Evolutionary conservation across 2,797 vertebrate species (phyloP).

Genomic region (Hemibagrus guttatus): DNA sequence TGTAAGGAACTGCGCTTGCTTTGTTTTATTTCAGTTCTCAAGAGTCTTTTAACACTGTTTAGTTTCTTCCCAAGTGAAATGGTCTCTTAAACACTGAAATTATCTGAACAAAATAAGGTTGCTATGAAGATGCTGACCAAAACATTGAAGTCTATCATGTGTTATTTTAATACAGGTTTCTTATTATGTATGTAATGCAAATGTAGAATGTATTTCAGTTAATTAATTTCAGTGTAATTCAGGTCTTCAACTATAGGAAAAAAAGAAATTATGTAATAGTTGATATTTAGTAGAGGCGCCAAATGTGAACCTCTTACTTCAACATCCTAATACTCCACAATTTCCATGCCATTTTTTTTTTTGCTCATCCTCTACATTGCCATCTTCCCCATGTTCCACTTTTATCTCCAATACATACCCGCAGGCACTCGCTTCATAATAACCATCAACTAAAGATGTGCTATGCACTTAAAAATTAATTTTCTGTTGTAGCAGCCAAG

Average conservation of each 20-base stretch:
- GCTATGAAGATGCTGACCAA: not conserved
- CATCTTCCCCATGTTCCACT: not conserved
- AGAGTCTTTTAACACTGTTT: not conserved
- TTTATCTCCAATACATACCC: not conserved
- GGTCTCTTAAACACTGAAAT: not conserved
- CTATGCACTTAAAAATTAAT: constrained; percentile 11
- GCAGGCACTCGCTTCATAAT: constrained; percentile 2
- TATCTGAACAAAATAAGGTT: not conserved
- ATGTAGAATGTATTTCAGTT: not conserved
- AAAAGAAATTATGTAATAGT: not conserved
- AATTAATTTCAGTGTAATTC: too few species aligned
- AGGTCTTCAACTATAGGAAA: not conserved
- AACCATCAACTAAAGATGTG: constrained; percentile 22
- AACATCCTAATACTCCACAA: not conserved
- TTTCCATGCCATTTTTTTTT: not conserved
- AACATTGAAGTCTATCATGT: too few species aligned
- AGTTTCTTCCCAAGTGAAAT: not conserved
- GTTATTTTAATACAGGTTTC: not conserved
- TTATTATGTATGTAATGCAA: not conserved
- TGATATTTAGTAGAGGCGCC: not conserved
- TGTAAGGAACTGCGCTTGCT: not conserved
- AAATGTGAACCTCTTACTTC: not conserved
- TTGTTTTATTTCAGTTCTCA: not conserved
- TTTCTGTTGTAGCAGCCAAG: constrained; percentile 18
- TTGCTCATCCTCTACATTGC: not conserved